Conservation (phyloP, 2,888 invertebrate genomes). For the Hydrotaea cyrtoneurina region DNA sequence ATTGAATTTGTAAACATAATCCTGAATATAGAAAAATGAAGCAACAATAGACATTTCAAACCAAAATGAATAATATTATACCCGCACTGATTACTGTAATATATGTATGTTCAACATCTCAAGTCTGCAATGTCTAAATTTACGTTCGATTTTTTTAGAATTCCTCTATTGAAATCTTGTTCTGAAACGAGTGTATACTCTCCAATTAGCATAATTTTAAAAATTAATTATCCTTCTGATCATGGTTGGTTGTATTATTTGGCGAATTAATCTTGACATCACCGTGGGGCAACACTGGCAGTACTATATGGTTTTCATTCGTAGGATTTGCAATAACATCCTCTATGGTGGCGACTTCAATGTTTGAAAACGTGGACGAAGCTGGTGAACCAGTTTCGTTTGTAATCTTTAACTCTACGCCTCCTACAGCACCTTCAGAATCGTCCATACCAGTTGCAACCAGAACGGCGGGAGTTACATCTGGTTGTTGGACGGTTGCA, state of each 20-base stretch:
- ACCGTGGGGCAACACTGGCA: slow-evolving; percentile 36
- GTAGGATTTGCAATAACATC: slow-evolving; percentile 60
- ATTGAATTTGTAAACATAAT: no score
- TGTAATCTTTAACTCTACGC: slow-evolving; percentile 33
- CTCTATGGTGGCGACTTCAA: slow-evolving; percentile 56
- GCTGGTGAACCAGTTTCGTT: slow-evolving; percentile 24
- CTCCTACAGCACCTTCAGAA: slow-evolving; percentile 74
- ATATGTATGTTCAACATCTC: no score
- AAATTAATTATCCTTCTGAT: slow-evolving; percentile 64
- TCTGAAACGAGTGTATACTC: no score
- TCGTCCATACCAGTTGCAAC: slow-evolving; percentile 68
- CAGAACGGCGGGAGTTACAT: slow-evolving; percentile 9
- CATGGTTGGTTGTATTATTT: slow-evolving; percentile 65
- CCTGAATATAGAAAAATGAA: no score
- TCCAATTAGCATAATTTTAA: not conserved
- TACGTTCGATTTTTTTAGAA: no score
- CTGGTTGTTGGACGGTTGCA: not conserved
- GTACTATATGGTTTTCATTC: slow-evolving; percentile 74
- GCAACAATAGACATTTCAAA: no score
- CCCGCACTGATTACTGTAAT: no score
- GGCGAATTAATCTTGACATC: slow-evolving; percentile 30
- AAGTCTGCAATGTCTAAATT: no score
- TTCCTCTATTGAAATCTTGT: no score
- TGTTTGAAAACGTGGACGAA: slow-evolving; percentile 55
- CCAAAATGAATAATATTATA: no score